Conservation (phyloP, 2,797 vertebrate genomes). For the Dryobates pubescens region DNA sequence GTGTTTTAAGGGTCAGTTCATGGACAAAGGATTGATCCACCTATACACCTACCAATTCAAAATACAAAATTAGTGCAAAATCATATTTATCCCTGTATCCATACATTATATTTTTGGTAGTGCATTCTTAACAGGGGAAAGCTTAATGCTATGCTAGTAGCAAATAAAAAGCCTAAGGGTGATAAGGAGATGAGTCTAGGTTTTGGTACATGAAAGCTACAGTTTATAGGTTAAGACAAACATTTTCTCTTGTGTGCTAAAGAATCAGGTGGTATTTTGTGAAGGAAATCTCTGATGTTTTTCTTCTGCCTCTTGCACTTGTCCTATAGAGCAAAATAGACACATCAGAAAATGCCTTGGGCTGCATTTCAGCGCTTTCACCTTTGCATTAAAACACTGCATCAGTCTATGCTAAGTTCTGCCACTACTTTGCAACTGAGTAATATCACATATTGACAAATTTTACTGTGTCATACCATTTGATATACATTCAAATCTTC, state of each 20-base stretch:
- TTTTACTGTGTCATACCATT: background rate
- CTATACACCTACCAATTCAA: background rate
- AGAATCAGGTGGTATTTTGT: background rate
- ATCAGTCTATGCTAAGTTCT: background rate
- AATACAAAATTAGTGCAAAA: background rate
- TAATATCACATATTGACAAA: fast-evolving
- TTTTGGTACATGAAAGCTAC: background rate
- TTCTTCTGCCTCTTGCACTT: background rate
- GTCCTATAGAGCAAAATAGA: background rate
- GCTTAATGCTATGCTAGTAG: background rate
- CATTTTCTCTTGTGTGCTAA: background rate
- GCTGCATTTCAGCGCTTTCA: background rate
- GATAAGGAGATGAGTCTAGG: background rate
- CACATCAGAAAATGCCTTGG: fast-evolving
- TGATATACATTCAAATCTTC: background rate
- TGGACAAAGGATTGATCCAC: background rate
- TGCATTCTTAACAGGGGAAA: background rate
- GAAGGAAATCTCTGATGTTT: background rate
- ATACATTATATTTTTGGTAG: background rate
- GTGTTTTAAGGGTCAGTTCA: background rate
- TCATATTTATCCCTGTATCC: background rate
- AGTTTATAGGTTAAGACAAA: background rate
- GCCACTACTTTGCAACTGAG: background rate
- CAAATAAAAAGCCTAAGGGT: background rate
- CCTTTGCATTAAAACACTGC: background rate